Conservation (phyloP, 2,797 vertebrate species). For the Danionella dracula region DNA sequence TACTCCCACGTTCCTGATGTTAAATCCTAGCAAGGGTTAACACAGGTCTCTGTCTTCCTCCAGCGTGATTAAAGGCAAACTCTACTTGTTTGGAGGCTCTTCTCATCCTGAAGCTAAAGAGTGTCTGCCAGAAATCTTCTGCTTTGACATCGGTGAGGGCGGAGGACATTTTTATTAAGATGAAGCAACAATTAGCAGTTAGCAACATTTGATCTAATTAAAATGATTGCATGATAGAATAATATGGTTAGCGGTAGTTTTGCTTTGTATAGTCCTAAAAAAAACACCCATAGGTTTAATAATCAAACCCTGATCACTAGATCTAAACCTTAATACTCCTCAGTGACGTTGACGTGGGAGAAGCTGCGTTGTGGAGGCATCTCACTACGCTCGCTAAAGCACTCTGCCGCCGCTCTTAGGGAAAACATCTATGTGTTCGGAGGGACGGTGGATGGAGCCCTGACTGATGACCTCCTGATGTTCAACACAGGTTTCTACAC, state of each 20-base stretch:
- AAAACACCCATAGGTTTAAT: too few relatives aligned
- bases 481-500: constrained; percentile 65
- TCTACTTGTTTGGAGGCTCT: constrained; percentile 66
- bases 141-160: constrained; percentile 66
- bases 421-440: constrained; percentile 71
- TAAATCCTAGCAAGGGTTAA: too few relatives aligned
- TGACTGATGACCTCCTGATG: constrained; percentile 64
- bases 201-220: too few relatives aligned
- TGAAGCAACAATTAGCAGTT: too few relatives aligned
- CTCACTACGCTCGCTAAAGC: constrained; percentile 52
- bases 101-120: constrained; percentile 52
- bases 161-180: neutral
- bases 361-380: constrained; percentile 51
- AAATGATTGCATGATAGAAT: too few relatives aligned
- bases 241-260: too few relatives aligned
- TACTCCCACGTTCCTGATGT: too few relatives aligned
- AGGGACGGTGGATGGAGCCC: constrained; percentile 52
- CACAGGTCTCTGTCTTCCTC: too few relatives aligned
- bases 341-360: constrained; percentile 69
- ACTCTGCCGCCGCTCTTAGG: constrained; percentile 58
- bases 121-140: constrained; percentile 65
- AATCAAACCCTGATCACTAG: too few relatives aligned
- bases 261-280: too few relatives aligned
- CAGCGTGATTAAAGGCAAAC: constrained; percentile 65
- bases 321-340: too few relatives aligned